Evolutionary conservation across 2,797 vertebrate genomes (phyloP), one percentile per base, ranked within the genome.

Genomic region (Falco peregrinus): DNA sequence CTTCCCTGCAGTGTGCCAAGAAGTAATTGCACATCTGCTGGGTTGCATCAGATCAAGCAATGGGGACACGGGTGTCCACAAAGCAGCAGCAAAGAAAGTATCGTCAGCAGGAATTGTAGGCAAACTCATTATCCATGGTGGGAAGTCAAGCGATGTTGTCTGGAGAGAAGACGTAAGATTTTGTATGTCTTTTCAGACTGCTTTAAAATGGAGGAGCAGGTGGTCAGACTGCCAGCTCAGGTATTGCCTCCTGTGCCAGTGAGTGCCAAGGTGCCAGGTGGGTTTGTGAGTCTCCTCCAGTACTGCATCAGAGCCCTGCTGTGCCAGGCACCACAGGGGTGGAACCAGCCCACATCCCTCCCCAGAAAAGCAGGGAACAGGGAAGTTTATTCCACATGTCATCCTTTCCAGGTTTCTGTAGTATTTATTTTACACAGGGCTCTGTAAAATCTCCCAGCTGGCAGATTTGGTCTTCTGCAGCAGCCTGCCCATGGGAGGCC

Each of bases 241-340:
- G 41, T 4, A 5, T 25, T 41, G 35, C 19, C 24, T 33, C 25
- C 25, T 7, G 2, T 31, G 48, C 48, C 29, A 41, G 26, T 0
- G 1, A 73, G 37, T 2, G 3, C 37, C 2, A 11, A 57, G 24
- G 33, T 51, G 19, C 19, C 20, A 13, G 16, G 22, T 1, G 1
- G 31, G 26, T 51, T 84, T 1, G 1, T 35, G 29, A 31, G 39
- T 11, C 11, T 50, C 33, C 65, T 43, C 5, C 24, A 33, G 50
- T 28, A 33, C 19, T 33, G 20, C 2, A 3, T 6, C 13, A 13
- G 2, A 71, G 2, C 26, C 14, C 24, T 1, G 0, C 11, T 39
- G 16, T 78, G 51, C 31, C 65, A 64, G 31, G 11, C 9, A 29
- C 22, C 0, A 1, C 17, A 33, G 22, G 50, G 35, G 10, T 1